Base-by-base conservation (phyloP, 2,113 vertebrate genomes). In the Malurus cyaneus region DNA sequence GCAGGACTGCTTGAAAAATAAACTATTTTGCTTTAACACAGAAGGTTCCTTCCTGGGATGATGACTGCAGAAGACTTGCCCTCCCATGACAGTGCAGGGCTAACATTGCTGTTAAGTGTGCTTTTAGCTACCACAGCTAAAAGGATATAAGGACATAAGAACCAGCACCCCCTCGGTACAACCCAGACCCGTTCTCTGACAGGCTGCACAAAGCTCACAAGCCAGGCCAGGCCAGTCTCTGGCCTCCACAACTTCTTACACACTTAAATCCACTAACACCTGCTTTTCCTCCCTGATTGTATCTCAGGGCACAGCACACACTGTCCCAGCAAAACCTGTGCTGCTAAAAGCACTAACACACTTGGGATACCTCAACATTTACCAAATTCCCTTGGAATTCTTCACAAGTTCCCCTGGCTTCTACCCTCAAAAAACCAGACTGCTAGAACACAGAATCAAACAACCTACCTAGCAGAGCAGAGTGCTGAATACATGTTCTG, bases 311-410 rank as follows among this genome's bases (percentile, higher is more conserved):
- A 14, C 0, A 6, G 50, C 8, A 8, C 54, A 46, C 17, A 1
- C 49, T 60, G 36, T n/a, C 44, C 50, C 73, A 70, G 36, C 31
- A 76, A 66, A 85, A 64, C 12, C 41, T 46, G 17, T 8, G 34
- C 83, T 82, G 61, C 73, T 89, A 56, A 89, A 91, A 57, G 42
- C 82, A 80, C 56, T 54, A 28, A 32, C 86, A 69, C 52, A 19
- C 44, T 47, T 42, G n/a, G 46, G 87, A 50, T 39, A 67, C n/a
- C 44, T 76, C 10, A 1, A 11, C 25, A 14, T 64, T 56, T 67
- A 87, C 42, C 46, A 46, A 42, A 18, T 18, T 34, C 80, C 34
- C 32, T 6, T 34, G 34, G 52, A 74, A 59, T 57, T 54, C 56
- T 41, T 42, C 54, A 61, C 29, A 62, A 59, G 34, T 19, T 69